These are phyloP conservation scores for Drosophila hydei DNA, from an alignment of 1,140 invertebrate genomes.

Conservation along the genomic window DNA sequence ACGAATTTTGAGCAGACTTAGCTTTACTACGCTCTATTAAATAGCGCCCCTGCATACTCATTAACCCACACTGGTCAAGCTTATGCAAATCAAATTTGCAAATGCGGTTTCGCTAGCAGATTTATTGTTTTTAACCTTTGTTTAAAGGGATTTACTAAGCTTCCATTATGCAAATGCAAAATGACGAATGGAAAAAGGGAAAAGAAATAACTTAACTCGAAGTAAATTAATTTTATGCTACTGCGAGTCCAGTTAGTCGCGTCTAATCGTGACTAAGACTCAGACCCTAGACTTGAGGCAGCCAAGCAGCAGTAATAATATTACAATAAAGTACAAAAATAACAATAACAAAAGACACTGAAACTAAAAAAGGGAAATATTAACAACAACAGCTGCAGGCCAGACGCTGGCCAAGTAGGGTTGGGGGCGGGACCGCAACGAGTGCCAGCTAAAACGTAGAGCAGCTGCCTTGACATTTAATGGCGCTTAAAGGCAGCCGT, in stretches of 20 bases:
- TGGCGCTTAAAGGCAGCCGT: constrained; percentile 32
- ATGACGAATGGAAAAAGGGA: not conserved
- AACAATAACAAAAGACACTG: constrained; percentile 30
- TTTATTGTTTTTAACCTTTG: not conserved
- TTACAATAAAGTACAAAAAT: constrained; percentile 35
- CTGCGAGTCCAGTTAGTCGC: constrained; percentile 13
- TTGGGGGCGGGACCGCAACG: not conserved
- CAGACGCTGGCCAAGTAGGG: constrained; percentile 34
- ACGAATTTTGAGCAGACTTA: too few species aligned
- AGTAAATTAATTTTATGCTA: constrained; percentile 20
- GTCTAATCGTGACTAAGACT: constrained; percentile 44
- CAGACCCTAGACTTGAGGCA: constrained; percentile 48
- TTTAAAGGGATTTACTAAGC: not conserved
- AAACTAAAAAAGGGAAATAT: constrained; percentile 17
- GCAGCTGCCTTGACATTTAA: constrained; percentile 73
- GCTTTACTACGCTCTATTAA: too few species aligned
- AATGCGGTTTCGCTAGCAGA: not conserved
- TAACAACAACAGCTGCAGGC: constrained; percentile 57
- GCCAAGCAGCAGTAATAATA: constrained; percentile 68
- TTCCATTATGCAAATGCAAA: constrained; percentile 2
- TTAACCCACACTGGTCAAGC: not conserved
- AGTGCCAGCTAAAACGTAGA: constrained; percentile 18
- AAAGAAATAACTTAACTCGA: constrained; percentile 5
- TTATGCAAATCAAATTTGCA: not conserved
- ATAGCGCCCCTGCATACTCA: too few species aligned